These are phyloP conservation scores for Zootoca vivipara DNA, from an alignment of 2,113 vertebrate genomes.

Conservation along the genomic window DNA sequence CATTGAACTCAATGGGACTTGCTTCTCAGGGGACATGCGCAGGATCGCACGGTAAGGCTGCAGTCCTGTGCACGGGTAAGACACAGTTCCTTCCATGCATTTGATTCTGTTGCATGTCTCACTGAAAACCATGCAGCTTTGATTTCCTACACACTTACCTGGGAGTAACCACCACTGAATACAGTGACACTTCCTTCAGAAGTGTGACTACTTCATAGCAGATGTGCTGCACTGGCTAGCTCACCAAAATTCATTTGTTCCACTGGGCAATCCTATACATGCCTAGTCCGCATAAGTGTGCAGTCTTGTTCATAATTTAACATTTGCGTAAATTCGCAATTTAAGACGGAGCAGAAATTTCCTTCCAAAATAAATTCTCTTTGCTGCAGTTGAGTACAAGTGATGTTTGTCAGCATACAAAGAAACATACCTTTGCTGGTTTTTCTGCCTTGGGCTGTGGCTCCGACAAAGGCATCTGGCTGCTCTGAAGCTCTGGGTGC, in stretches of 20 bases:
- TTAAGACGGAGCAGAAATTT: not conserved
- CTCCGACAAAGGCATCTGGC: not conserved
- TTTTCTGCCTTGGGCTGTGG: slow-evolving; percentile 56
- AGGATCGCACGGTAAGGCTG: too few relatives aligned
- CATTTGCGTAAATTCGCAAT: too few relatives aligned
- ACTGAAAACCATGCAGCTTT: not conserved
- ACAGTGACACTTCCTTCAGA: not conserved
- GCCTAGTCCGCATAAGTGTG: not conserved
- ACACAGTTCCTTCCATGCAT: not conserved
- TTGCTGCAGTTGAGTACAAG: not conserved
- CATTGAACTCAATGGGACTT: not conserved
- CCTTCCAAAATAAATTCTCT: not conserved
- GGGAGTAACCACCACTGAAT: not conserved
- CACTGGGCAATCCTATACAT: not conserved
- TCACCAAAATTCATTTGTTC: not conserved
- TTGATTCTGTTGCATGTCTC: not conserved
- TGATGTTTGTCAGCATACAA: not conserved
- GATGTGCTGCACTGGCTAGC: not conserved
- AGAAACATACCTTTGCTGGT: slow-evolving; percentile 74
- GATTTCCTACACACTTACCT: not conserved
- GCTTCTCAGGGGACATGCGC: not conserved
- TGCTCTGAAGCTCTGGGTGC: slow-evolving; percentile 23
- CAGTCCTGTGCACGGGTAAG: not conserved
- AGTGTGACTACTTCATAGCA: too few relatives aligned
- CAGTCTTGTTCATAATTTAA: not conserved